Evolutionary conservation across 2,113 vertebrate species (phyloP), one percentile per base, ranked within the genome.

Genomic region (Phylloscopus whistleri): DNA sequence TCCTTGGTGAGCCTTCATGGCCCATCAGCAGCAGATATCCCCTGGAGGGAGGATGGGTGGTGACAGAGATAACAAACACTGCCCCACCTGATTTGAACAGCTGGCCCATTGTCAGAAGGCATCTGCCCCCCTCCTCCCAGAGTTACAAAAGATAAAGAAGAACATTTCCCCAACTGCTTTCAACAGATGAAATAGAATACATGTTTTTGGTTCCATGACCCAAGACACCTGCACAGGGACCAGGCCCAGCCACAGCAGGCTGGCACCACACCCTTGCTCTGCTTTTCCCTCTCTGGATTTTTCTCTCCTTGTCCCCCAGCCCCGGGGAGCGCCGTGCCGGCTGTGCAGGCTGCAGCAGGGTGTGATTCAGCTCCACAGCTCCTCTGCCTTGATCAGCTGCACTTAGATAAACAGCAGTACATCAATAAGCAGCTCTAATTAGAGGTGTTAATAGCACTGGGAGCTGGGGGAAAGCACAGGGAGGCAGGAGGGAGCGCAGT

Each of bases 361-460:
- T 31, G 60, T 2, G 10, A 53, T 37, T 4, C 0, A 6, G 58
- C 79, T 94, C 13, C 14, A 2, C 16, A 26, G 33, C 79, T 94
- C 6, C 81, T 52, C 78, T 67, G 87, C 85, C 89, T 87, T 56
- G 3, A 94, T 88, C 87, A 89, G 89, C 75, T 24, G 79, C 90
- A 21, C 89, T 94, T 24, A 68, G 59, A 48, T 49, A 74, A 93
- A 91, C 84, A 91, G 89, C 86, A 68, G 87, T 7, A 30, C 82
- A 72, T 84, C 91, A 75, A 53, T 35, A 69, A 93, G 83, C 90
- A 73, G 70, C 64, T 93, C 81, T 95, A 93, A 96, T 96, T 96
- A 95, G 78, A 91, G 74, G 72, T 93, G 95, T 92, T 96, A 95
- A 96, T 91, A 90, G 95, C 3, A 1, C 76, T 64, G 91, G 83